Base-by-base conservation (phyloP, 2,113 vertebrate species). In the Pygoscelis antarcticus region DNA sequence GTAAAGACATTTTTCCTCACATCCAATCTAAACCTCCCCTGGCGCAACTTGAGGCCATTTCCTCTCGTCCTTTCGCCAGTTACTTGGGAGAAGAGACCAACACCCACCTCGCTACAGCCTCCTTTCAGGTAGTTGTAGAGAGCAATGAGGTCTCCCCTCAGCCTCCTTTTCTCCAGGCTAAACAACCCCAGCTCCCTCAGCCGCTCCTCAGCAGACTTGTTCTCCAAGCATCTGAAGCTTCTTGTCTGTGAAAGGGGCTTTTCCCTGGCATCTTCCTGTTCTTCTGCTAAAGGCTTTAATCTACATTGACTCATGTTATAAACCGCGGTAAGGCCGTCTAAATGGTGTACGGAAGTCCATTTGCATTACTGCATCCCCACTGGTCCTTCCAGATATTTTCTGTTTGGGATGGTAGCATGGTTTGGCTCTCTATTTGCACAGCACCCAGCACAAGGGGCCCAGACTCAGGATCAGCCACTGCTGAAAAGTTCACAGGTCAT, bases 271-370 rank as follows among this genome's bases (percentile, higher is more conserved):
- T 14, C 15, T 25, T 64, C 19, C 14, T 32, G 8, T 25, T 40
- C 22, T 66, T 61, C 69, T 57, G 10, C 34, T n/a, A 3, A 60
- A 71, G 20, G 16, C 13, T 83, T 82, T 27, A 26, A 30, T 34
- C n/a, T 55, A 3, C 2, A 0, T 34, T 76, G 19, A 22, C 23
- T 68, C 7, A 1, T 4, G 1, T 32, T 34, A 19, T 19, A 68
- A 32, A 38, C 6, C 6, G 21, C 1, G 0, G 25, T 19, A 36
- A 70, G 21, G 40, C 49, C 2, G 7, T 65, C 64, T 71, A 17
- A 55, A 27, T 23, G 36, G 23, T 0, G 0, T 81, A 16, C 25
- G 42, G 42, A 55, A 58, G 23, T 68, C 47, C 16, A 11, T 40
- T 68, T 55, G 30, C 20, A 46, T 25, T 71, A 11, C 5, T 55